A percentile compares a stretch with the other conserved stretches of the same genome.
phyloP scores from a whole-genome alignment of 2,113 vertebrate genomes.

The Leucopsar rothschildi region DNA sequence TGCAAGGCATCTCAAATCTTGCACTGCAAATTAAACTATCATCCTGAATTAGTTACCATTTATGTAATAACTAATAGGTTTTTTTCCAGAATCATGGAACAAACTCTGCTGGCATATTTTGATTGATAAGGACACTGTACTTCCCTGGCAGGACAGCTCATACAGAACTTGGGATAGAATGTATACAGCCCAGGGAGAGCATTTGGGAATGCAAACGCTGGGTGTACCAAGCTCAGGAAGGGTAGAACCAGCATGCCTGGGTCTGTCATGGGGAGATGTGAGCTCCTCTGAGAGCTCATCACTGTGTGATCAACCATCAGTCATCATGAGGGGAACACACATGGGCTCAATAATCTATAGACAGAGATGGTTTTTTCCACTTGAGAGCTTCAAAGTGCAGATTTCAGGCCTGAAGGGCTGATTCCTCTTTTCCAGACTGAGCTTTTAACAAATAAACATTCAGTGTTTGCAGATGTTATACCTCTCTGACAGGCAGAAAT shows the following conservation, averaged over 20 bases:
- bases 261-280: neutral
- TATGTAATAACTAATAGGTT: neutral
- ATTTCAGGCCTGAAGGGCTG: neutral
- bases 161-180: neutral
- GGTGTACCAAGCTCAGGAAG: neutral
- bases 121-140: neutral
- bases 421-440: neutral
- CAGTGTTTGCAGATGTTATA: neutral
- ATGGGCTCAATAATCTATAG: neutral
- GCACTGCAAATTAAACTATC: neutral
- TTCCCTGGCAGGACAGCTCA: neutral
- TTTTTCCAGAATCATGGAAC: neutral
- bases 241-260: rapidly evolving
- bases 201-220: neutral
- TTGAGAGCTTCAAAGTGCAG: neutral
- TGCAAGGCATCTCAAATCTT: neutral
- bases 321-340: neutral
- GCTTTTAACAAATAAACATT: neutral
- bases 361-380: neutral
- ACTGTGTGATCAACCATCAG: neutral
- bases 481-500: neutral
- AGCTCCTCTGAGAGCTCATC: neutral
- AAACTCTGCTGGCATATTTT: neutral
- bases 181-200: neutral
- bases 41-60: neutral